phyloP scores from a whole-genome alignment of 2,888 invertebrate genomes.

The Tridacna gigas region DNA sequence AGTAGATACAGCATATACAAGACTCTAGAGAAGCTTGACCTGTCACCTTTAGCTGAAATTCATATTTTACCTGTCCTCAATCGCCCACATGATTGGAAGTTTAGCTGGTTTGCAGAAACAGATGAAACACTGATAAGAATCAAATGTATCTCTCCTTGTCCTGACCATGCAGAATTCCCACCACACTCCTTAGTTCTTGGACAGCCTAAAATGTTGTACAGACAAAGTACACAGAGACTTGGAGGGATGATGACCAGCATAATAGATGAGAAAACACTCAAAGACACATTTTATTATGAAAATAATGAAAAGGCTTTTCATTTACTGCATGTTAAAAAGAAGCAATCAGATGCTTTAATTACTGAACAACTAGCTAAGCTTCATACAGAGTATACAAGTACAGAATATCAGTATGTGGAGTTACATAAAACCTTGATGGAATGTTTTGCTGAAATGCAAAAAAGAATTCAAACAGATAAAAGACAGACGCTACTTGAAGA shows the following conservation, averaged over 20 bases:
- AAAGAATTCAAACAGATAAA: not conserved
- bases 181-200: not conserved
- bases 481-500: not conserved
- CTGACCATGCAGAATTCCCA: slow-evolving; percentile 7
- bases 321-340: not conserved
- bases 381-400: slow-evolving; percentile 13
- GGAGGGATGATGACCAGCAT: not conserved
- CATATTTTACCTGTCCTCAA: slow-evolving; percentile 63
- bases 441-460: not conserved
- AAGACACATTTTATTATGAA: too few relatives aligned
- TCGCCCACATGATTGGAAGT: slow-evolving; percentile 65
- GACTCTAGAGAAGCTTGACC: too few relatives aligned
- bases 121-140: not conserved
- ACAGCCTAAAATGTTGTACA: not conserved
- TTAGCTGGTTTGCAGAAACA: slow-evolving; percentile 66
- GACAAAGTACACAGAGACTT: not conserved
- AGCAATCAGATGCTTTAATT: not conserved
- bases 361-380: not conserved
- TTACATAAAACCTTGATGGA: not conserved
- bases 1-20: too few relatives aligned
- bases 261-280: not conserved
- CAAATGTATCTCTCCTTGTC: not conserved
- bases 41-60: not conserved
- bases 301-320: not conserved
- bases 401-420: slow-evolving; percentile 29